phyloP scores from a whole-genome alignment of 2,888 invertebrate species.

The Syrista parreyssii region DNA sequence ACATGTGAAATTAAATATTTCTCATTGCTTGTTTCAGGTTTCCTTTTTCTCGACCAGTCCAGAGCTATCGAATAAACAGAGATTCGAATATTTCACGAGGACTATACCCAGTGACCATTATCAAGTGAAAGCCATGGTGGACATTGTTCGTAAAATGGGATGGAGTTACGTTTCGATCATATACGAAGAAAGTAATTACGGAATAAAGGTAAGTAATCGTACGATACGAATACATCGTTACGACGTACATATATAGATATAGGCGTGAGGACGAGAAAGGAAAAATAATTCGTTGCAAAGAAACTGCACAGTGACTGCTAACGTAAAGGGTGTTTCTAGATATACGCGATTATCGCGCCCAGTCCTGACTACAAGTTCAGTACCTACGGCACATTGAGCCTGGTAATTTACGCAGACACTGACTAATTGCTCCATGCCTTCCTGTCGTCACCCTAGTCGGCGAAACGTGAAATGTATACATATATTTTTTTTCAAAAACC shows the following conservation, averaged over 20 bases:
- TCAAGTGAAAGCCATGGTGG: constrained; percentile 95
- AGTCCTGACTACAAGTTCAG: neutral
- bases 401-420: neutral
- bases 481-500: neutral
- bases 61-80: constrained; percentile 91
- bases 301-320: neutral
- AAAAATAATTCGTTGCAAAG: neutral
- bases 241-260: neutral
- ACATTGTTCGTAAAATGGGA: constrained; percentile 85
- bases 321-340: neutral
- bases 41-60: constrained; percentile 96
- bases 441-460: neutral
- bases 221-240: neutral
- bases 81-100: constrained; percentile 93
- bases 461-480: neutral
- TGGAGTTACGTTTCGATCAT: constrained; percentile 97
- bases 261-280: neutral
- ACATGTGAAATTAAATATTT: neutral
- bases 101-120: constrained; percentile 96
- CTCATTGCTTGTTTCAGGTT: constrained; percentile 73
- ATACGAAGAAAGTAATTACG: constrained; percentile 96
- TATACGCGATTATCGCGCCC: neutral
- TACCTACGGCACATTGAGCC: neutral
- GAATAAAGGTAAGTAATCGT: constrained; percentile 81
- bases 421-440: neutral